phyloP scores from a whole-genome alignment of 2,888 invertebrate genomes.

The Ichneumoninae sp. region DNA sequence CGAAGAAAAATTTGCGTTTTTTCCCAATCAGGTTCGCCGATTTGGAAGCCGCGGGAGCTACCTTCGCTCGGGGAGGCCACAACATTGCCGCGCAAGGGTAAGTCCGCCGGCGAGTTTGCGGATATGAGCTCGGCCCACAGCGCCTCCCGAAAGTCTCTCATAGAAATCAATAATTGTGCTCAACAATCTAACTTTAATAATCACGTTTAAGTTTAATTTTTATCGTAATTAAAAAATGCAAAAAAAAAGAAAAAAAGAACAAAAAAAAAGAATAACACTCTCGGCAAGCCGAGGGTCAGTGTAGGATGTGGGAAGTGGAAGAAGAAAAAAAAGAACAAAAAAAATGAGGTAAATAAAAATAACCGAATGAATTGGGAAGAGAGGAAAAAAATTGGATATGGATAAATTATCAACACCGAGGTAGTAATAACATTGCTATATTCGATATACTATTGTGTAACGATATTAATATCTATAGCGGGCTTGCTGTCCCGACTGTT shows the following conservation, averaged over 20 bases:
- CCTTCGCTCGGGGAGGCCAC: slow-evolving; percentile 87
- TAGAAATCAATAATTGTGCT: slow-evolving; percentile 85
- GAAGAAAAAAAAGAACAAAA: slow-evolving; percentile 70
- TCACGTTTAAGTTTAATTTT: slow-evolving; percentile 83
- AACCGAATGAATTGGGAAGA: slow-evolving; percentile 67
- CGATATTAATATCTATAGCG: slow-evolving; percentile 55
- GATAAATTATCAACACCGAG: slow-evolving; percentile 53
- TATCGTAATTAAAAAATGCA: slow-evolving; percentile 78
- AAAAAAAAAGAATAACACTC: slow-evolving; percentile 62
- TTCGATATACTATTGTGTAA: slow-evolving; percentile 64
- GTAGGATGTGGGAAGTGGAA: slow-evolving; percentile 35
- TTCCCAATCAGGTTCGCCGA: slow-evolving; percentile 93
- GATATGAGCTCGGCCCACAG: slow-evolving; percentile 86
- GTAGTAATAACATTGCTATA: slow-evolving; percentile 61
- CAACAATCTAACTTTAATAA: slow-evolving; percentile 84
- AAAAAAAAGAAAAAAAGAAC: slow-evolving; percentile 73
- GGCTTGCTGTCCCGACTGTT: slow-evolving; percentile 58
- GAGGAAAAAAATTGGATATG: slow-evolving; percentile 70
- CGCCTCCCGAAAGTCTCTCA: slow-evolving; percentile 87
- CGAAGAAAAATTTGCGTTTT: slow-evolving; percentile 65
- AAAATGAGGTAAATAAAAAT: slow-evolving; percentile 44
- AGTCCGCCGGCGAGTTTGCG: slow-evolving; percentile 83
- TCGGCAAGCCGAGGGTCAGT: slow-evolving; percentile 58
- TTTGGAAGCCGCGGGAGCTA: slow-evolving; percentile 98
- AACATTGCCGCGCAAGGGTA: slow-evolving; percentile 88